These are phyloP conservation scores for Venustoraphidia nigricollis DNA, from an alignment of 2,888 invertebrate species.

Conservation along the genomic window DNA sequence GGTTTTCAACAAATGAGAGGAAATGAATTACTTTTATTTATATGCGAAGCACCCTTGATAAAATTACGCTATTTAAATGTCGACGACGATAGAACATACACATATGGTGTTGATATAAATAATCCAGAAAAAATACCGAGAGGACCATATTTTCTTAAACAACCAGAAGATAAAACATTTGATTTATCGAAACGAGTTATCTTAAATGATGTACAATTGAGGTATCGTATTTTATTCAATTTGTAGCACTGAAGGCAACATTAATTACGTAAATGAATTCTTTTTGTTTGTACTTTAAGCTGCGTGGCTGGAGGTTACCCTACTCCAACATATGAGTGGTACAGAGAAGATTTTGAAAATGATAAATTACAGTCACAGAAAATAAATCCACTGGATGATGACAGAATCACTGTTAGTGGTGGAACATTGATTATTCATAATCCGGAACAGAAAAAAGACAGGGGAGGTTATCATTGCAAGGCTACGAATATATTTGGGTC, in stretches of 20 bases:
- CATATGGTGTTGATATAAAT: conserved; percentile 70
- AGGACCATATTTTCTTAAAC: conserved; percentile 78
- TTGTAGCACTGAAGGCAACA: no score
- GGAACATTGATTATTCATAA: conserved; percentile 79
- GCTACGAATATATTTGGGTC: conserved; percentile 82
- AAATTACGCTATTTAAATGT: conserved; percentile 52
- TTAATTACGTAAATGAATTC: background rate
- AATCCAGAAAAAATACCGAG: conserved; percentile 69
- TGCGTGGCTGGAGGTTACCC: conserved; percentile 81
- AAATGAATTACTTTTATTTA: conserved; percentile 60
- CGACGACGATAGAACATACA: conserved; percentile 66
- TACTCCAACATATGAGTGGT: conserved; percentile 81
- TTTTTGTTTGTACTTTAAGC: conserved; percentile 22
- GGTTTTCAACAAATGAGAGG: conserved; percentile 70
- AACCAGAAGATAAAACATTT: conserved; percentile 70
- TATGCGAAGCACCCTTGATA: conserved; percentile 75
- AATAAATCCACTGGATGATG: conserved; percentile 62
- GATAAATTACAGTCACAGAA: conserved; percentile 52
- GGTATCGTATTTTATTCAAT: conserved; percentile 22
- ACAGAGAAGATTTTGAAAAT: conserved; percentile 70
- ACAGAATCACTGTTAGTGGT: conserved; percentile 74
- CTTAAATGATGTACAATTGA: conserved; percentile 58
- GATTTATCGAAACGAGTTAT: conserved; percentile 57
- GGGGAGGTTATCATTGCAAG: conserved; percentile 82
- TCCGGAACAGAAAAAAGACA: conserved; percentile 64